phyloP scores from a whole-genome alignment of 2,797 vertebrate species.

The Sandelia bainsii region DNA sequence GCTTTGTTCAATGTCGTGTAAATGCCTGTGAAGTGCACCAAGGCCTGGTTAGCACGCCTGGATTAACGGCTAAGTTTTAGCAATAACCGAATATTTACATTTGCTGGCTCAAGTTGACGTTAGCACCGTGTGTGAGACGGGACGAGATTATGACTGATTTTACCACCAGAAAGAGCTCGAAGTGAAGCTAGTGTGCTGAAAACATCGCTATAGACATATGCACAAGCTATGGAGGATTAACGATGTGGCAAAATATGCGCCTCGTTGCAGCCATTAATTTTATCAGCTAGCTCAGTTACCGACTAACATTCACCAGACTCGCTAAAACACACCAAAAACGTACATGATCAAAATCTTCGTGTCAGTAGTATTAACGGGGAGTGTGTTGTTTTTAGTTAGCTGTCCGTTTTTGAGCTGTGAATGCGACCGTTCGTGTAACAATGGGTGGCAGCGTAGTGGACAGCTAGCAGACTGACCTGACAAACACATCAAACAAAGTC shows the following conservation, averaged over 20 bases:
- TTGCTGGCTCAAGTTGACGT: slow-evolving; percentile 8
- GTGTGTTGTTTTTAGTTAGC: not conserved
- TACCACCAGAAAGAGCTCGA: not conserved
- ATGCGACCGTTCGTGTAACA: slow-evolving; percentile 46
- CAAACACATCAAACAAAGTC: slow-evolving; percentile 83
- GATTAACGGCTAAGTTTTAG: slow-evolving; percentile 41
- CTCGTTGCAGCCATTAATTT: slow-evolving; percentile 55
- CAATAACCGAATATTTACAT: slow-evolving; percentile 38
- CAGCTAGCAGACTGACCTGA: slow-evolving; percentile 75
- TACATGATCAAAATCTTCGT: accelerated
- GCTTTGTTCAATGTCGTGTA: slow-evolving; percentile 3
- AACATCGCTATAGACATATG: not conserved
- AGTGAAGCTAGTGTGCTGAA: not conserved
- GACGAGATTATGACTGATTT: not conserved
- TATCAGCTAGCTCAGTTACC: slow-evolving; percentile 37
- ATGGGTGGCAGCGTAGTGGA: slow-evolving; percentile 65
- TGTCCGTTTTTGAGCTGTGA: not conserved
- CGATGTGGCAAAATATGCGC: slow-evolving; percentile 49
- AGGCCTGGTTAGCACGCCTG: slow-evolving; percentile 48
- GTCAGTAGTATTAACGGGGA: not conserved
- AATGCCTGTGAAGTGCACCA: slow-evolving; percentile 5
- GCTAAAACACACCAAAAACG: not conserved
- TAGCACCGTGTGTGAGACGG: not conserved
- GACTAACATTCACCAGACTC: slow-evolving; percentile 12
- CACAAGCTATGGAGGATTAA: slow-evolving; percentile 24